Evolutionary conservation across 2,888 invertebrate species (phyloP).

Genomic region (Thumatha senex): DNA sequence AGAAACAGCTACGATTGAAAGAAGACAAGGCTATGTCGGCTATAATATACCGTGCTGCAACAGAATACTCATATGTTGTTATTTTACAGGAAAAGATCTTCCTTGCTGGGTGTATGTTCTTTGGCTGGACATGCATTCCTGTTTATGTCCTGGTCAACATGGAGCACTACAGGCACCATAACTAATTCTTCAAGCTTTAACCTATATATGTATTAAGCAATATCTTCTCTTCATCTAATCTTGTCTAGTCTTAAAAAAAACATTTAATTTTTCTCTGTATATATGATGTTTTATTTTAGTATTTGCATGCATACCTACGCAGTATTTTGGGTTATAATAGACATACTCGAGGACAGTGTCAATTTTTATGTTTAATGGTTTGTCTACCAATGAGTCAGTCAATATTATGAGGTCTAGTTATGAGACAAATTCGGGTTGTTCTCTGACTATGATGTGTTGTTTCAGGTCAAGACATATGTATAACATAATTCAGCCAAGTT

Average conservation of each 20-base stretch:
- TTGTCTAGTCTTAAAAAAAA: slow-evolving; percentile 1
- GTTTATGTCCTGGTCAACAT: slow-evolving; percentile 6
- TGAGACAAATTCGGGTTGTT: too few species aligned
- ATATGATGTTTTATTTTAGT: background rate
- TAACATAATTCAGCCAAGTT: too few species aligned
- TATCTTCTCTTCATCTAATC: background rate
- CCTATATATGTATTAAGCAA: background rate
- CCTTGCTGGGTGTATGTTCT: background rate
- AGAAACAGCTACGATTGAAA: background rate
- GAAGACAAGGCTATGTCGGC: background rate
- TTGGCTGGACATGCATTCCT: background rate
- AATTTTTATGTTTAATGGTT: too few species aligned
- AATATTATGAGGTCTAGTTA: too few species aligned
- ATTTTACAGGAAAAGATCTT: background rate
- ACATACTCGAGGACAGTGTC: too few species aligned
- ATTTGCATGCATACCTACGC: background rate
- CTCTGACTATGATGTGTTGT: too few species aligned
- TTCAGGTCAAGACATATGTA: too few species aligned
- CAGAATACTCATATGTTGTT: background rate
- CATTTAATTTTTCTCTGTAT: background rate
- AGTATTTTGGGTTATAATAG: background rate
- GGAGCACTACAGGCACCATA: background rate
- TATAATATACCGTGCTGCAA: background rate
- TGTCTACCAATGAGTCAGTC: too few species aligned
- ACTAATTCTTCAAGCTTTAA: background rate